Conservation (phyloP, 2,113 vertebrate genomes). For the Petrocephalus microphthalmus region DNA sequence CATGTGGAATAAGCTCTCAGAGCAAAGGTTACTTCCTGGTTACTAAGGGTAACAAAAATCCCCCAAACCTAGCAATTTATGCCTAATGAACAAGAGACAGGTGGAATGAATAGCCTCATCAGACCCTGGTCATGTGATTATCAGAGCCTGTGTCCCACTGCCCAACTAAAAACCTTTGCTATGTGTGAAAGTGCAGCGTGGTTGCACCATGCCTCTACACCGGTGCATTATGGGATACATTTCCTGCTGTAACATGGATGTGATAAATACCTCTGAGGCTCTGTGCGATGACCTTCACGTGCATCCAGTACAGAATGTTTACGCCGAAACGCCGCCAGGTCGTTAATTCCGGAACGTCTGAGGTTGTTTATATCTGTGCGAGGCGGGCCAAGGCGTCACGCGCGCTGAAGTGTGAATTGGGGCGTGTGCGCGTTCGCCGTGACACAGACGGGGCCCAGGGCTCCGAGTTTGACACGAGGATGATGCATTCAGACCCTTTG, state of each 20-base stretch:
- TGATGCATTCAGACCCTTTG: constrained; percentile 78
- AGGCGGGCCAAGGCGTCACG: not conserved
- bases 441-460: constrained; percentile 72
- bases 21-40: not conserved
- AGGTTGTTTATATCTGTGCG: not conserved
- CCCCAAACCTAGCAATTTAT: not conserved
- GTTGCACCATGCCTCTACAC: not conserved
- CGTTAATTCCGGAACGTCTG: not conserved
- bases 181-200: not conserved
- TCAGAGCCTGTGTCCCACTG: not conserved
- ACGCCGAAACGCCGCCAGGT: not conserved
- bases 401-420: not conserved
- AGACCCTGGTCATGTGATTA: not conserved
- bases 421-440: constrained; percentile 77
- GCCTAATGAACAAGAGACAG: not conserved
- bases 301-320: not conserved
- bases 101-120: not conserved
- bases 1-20: not conserved
- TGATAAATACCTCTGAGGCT: not conserved
- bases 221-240: not conserved
- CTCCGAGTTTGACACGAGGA: constrained; percentile 81
- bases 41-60: not conserved
- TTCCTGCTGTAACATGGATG: not conserved
- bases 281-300: not conserved
- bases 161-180: not conserved